Conservation (phyloP, 2,888 invertebrate species). For the Chalcis sispes region DNA sequence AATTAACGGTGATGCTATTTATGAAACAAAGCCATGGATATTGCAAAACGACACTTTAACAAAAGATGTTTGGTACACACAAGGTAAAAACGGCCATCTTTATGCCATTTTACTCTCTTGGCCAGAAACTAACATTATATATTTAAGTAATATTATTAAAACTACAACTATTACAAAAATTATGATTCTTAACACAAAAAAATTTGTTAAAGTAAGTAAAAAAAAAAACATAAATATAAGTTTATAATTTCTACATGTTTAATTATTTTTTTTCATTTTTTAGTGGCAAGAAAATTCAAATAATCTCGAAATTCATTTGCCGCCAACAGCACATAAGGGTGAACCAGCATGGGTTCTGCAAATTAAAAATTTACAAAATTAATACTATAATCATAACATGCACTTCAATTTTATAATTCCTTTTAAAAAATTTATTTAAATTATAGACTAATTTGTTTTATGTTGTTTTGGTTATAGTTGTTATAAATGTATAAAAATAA, state of each 20-base stretch:
- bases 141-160: slow-evolving; percentile 76
- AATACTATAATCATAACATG: too few species aligned
- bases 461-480: too few species aligned
- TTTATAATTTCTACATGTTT: slow-evolving; percentile 7
- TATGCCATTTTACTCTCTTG: slow-evolving; percentile 85
- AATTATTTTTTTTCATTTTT: slow-evolving; percentile 54
- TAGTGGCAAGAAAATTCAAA: slow-evolving; percentile 62
- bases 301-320: slow-evolving; percentile 62
- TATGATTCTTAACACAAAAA: slow-evolving; percentile 64
- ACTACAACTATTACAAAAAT: slow-evolving; percentile 72
- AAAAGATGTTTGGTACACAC: slow-evolving; percentile 85
- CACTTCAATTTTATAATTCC: not conserved
- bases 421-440: not conserved
- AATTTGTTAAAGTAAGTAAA: slow-evolving; percentile 36
- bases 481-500: too few species aligned
- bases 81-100: slow-evolving; percentile 73
- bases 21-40: slow-evolving; percentile 86
- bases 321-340: slow-evolving; percentile 63
- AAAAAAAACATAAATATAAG: too few species aligned
- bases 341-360: slow-evolving; percentile 70
- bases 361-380: slow-evolving; percentile 48
- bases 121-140: slow-evolving; percentile 80
- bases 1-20: slow-evolving; percentile 93
- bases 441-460: slow-evolving; percentile 48
- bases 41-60: slow-evolving; percentile 89